Evolutionary conservation across 2,888 invertebrate species (phyloP), one percentile per base, ranked within the genome.

Genomic region (Cremastinae sp.): DNA sequence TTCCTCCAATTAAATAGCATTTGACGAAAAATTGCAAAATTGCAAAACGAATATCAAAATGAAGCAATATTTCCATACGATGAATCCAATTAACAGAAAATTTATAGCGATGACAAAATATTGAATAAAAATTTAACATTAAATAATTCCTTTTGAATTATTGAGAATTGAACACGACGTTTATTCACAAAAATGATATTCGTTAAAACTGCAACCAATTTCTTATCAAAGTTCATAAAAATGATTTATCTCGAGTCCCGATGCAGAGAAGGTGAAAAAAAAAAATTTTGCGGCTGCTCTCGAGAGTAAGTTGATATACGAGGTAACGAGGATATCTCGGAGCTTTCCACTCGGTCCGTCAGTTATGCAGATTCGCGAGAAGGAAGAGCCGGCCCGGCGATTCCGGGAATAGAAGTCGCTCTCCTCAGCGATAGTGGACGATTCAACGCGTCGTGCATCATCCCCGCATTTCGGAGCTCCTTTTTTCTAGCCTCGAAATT

Each of bases 241-340:
- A 28, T 28, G 28, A 28, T 28, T 28, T 28, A 28, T 28, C 28
- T 28, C 28, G 28, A 3, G 28, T 5, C 28, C 28, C 28, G 28
- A 28, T 28, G 28, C n/a, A n/a, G 28, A 3, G 28, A 28, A 28
- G 28, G 28, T 28, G 28, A 28, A 45, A 12, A 45, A 14, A 1
- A n/a, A 2, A 62, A 18, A 49, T 59, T 20, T 22, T 8, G 66
- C 43, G 2, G 37, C 43, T 49, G n/a, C 28, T 28, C 28, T 5
- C 28, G 2, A 5, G 61, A 39, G 59, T 61, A 55, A 59, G 59
- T 55, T 73, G 73, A 73, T 73, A 47, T 61, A 73, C 73, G 73
- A 59, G 49, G 20, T 20, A 20, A 35, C 18, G 59, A 37, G 14
- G 41, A 14, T 35, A 47, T 14, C 47, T 47, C 20, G 22, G 64